These are phyloP conservation scores for Champsocephalus esox DNA, from an alignment of 2,797 vertebrate species.

Conservation along the genomic window DNA sequence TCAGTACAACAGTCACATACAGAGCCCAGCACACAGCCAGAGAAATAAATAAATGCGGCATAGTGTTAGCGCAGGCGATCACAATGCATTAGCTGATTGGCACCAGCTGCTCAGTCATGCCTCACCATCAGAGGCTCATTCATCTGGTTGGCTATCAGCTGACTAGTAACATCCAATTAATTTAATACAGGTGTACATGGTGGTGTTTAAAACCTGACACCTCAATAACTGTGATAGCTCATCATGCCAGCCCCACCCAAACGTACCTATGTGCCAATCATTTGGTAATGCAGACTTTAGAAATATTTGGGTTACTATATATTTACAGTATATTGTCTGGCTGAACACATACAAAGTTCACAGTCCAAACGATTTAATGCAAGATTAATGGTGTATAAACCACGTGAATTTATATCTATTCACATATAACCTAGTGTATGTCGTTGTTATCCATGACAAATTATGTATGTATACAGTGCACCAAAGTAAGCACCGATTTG, in stretches of 20 bases:
- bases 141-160: constrained; percentile 28
- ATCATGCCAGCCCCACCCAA: no score
- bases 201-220: constrained; percentile 14
- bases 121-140: constrained; percentile 26
- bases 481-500: no score
- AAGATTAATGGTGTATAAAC: no score
- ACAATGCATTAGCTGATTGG: constrained; percentile 42
- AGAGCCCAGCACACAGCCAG: not conserved
- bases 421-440: no score
- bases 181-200: constrained; percentile 10
- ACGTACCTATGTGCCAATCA: not conserved
- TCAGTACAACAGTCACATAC: constrained; percentile 1
- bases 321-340: no score
- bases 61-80: constrained; percentile 6
- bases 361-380: no score
- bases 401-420: no score
- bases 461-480: no score
- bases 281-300: not conserved
- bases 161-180: constrained; percentile 19
- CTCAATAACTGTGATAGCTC: not conserved
- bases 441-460: no score
- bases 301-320: no score
- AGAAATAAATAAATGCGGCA: constrained; percentile 14
- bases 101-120: constrained; percentile 41
- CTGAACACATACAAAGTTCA: no score